Evolutionary conservation across 2,797 vertebrate genomes (phyloP).

Genomic region (Propithecus deckenii): DNA sequence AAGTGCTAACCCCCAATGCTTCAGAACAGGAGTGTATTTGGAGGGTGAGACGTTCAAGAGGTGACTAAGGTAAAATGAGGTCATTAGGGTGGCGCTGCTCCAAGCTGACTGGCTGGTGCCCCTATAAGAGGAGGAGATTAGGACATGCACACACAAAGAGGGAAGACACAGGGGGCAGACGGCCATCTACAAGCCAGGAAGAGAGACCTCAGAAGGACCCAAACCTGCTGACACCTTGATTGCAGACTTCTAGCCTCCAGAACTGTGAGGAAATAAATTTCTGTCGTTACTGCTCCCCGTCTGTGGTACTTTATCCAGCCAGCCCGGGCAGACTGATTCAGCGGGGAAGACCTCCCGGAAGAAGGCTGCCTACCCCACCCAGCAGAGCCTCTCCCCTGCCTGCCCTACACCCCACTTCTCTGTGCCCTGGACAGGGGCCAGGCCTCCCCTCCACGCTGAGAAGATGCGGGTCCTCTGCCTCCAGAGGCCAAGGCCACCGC

Average conservation of each 20-base stretch:
- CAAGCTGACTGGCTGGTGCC: background rate
- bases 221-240: background rate
- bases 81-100: no score
- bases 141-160: background rate
- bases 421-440: background rate
- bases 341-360: background rate
- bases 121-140: background rate
- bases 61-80: background rate
- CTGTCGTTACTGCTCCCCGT: no score
- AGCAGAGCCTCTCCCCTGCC: background rate
- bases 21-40: background rate
- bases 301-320: background rate
- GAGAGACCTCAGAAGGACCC: background rate
- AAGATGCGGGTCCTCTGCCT: background rate
- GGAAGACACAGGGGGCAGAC: fast-evolving
- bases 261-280: background rate
- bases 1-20: background rate
- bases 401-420: background rate
- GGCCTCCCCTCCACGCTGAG: background rate
- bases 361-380: no score
- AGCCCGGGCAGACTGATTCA: background rate
- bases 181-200: background rate
- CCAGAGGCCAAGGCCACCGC: background rate
- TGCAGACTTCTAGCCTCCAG: background rate
- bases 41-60: background rate